phyloP scores from a whole-genome alignment of 2,113 vertebrate genomes.

The Picathartes gymnocephalus region DNA sequence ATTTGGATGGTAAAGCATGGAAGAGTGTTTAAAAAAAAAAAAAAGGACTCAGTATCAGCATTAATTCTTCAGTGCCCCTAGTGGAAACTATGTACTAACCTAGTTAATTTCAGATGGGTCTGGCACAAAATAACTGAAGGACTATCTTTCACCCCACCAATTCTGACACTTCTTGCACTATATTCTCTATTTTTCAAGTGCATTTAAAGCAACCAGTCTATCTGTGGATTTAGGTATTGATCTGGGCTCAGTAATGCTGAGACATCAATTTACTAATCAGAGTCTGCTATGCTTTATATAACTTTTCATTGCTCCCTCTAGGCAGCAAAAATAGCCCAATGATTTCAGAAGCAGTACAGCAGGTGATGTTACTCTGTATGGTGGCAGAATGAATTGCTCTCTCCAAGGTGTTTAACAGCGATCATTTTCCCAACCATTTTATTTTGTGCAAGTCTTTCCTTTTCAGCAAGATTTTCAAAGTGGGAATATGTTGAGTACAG shows the following conservation, averaged over 20 bases:
- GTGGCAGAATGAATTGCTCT: background rate
- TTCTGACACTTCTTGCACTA: background rate
- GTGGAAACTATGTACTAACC: background rate
- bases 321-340: conserved; percentile 3
- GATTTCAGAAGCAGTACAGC: conserved; percentile 12
- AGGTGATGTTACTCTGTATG: background rate
- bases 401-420: conserved; percentile 2
- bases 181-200: background rate
- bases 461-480: conserved; percentile 22
- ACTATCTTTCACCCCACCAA: background rate
- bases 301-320: conserved; percentile 8
- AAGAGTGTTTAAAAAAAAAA: background rate
- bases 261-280: conserved; percentile 44
- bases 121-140: background rate
- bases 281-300: conserved; percentile 6
- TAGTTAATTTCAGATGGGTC: background rate
- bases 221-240: background rate
- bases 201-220: background rate
- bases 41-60: background rate
- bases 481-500: background rate
- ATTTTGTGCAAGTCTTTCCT: background rate
- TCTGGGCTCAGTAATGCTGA: conserved; percentile 11
- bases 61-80: background rate
- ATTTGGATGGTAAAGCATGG: background rate
- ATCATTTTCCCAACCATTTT: conserved; percentile 8